Conservation (phyloP, 2,888 invertebrate species). For the Axea sp. region DNA sequence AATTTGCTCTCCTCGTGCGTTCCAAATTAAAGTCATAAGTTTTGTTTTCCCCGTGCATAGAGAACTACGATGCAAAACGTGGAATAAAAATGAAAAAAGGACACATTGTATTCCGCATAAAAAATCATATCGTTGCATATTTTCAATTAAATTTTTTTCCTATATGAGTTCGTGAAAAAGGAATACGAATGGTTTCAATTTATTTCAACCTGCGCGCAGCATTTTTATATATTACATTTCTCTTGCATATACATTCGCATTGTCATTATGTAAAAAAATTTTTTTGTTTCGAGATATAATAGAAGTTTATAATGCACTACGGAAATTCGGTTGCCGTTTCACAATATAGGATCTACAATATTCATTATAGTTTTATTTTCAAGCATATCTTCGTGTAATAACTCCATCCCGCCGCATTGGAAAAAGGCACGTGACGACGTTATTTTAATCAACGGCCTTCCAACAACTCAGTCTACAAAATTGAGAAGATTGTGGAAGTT, state of each 20-base stretch:
- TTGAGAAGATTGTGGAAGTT: slow-evolving; percentile 47
- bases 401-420: slow-evolving; percentile 48
- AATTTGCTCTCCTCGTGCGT: no score
- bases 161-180: no score
- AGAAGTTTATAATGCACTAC: slow-evolving; percentile 36
- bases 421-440: slow-evolving; percentile 67
- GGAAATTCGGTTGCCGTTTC: slow-evolving; percentile 43
- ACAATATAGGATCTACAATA: slow-evolving; percentile 51
- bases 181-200: no score
- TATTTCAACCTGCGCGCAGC: no score
- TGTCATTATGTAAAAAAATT: slow-evolving; percentile 18
- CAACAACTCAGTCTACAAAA: slow-evolving; percentile 36
- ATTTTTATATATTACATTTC: slow-evolving; percentile 32
- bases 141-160: no score
- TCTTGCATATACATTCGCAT: slow-evolving; percentile 3
- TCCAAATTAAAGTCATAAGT: no score
- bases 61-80: no score
- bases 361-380: slow-evolving; percentile 58
- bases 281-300: slow-evolving; percentile 25
- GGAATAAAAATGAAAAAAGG: no score
- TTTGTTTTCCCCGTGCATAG: no score
- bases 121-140: no score
- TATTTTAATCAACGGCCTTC: slow-evolving; percentile 71
- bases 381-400: slow-evolving; percentile 54
- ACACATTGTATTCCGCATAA: no score